Evolutionary conservation across 2,113 vertebrate genomes (phyloP), one percentile per base, ranked within the genome.

Genomic region (Lonchura striata): DNA sequence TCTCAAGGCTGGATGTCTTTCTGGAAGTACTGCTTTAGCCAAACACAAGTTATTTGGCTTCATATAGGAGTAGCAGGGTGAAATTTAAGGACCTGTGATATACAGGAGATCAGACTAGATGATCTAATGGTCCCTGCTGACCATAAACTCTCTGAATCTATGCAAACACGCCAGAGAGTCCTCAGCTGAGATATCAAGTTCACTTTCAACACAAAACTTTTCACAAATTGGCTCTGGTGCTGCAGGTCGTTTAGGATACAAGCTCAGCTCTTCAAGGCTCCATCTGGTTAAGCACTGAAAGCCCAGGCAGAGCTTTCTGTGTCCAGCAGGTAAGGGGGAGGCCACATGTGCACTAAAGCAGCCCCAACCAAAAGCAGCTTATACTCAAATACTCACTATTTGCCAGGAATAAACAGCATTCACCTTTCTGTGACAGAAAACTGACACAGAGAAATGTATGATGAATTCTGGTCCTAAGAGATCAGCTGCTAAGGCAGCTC

Each of bases 131-230:
- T 96, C 96, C 83, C 96, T 72, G 81, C 81, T 96, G 96, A 91
- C 96, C 81, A 83, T 92, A 92, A 96, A 87, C 94, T 87, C 93
- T 15, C 64, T 28, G 88, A 97, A 95, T 95, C 94, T 22, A n/a
- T 65, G 92, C 95, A 97, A 97, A 96, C 81, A 86, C 5, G 96
- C 95, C 96, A 96, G 93, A 78, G 82, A 97, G 97, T 64, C 95
- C 97, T 97, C 84, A 91, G 79, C 92, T 93, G 96, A 94, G 97
- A 85, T 96, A 96, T 97, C 97, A 97, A 96, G 78, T 97, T 95
- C 60, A 86, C 65, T 88, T 92, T 95, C 13, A 82, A 92, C 86
- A 96, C 27, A 94, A 72, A 94, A 92, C 96, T 78, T 83, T 95
- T 95, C 94, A 97, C 53, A 96, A 96, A 94, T 97, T 94, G 92